Percentiles rank a stretch among this genome's conserved stretches.
These are phyloP conservation scores for Glossophaga mutica DNA, from an alignment of 2,797 vertebrate genomes.

Conservation along the genomic window DNA sequence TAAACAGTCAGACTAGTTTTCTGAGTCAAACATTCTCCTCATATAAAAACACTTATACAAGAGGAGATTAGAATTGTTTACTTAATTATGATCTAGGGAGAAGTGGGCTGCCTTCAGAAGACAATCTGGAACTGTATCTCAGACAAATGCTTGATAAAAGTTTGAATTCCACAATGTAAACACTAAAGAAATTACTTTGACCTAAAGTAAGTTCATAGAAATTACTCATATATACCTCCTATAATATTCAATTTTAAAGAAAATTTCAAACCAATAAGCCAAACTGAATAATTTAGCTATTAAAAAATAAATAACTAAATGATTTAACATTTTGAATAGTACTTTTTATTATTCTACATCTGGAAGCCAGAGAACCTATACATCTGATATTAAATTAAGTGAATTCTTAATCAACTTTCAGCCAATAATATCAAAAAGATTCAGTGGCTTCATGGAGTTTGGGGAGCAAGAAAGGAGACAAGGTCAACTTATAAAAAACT, in stretches of 20 bases:
- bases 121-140: neutral
- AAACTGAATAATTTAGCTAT: neutral
- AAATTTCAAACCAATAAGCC: neutral
- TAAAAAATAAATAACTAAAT: constrained; percentile 25
- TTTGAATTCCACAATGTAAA: constrained; percentile 11
- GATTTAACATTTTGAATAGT: neutral
- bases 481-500: neutral
- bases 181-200: neutral
- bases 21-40: neutral
- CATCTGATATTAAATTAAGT: neutral
- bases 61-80: neutral
- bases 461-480: neutral
- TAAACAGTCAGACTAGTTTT: neutral
- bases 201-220: neutral
- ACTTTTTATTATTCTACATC: neutral
- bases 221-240: neutral
- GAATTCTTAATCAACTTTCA: neutral
- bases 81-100: neutral
- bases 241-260: neutral
- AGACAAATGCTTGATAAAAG: neutral
- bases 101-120: neutral
- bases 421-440: neutral
- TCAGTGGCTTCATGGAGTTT: neutral
- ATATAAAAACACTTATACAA: constrained; percentile 16
- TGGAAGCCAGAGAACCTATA: neutral